These are phyloP conservation scores for Sceliomorpha sp. DNA, from an alignment of 2,888 invertebrate species.

Conservation along the genomic window DNA sequence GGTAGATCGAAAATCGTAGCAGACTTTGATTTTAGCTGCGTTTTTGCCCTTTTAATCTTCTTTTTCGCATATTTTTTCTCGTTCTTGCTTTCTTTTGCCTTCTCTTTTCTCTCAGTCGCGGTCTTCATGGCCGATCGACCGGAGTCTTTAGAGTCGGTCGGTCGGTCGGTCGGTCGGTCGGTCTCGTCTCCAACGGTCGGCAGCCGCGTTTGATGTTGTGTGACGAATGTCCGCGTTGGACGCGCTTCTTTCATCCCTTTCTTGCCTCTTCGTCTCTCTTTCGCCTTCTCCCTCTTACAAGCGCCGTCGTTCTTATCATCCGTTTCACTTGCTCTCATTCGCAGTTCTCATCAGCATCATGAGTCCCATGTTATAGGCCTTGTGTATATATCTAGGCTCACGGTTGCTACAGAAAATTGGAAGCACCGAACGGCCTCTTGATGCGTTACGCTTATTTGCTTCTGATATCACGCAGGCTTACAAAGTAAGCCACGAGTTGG, in stretches of 20 bases:
- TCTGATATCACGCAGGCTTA: constrained; percentile 35
- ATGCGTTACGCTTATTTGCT: constrained; percentile 54
- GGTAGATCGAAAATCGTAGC: constrained; percentile 45
- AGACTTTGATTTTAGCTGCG: constrained; percentile 46
- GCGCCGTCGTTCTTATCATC: constrained; percentile 3
- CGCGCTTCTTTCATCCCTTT: constrained; percentile 71
- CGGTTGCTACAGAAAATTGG: constrained; percentile 65
- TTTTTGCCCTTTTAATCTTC: constrained; percentile 54
- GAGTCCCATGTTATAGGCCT: constrained; percentile 41
- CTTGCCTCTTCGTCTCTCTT: constrained; percentile 40
- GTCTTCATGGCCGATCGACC: constrained; percentile 77
- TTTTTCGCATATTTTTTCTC: constrained; percentile 58
- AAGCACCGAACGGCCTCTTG: constrained; percentile 60
- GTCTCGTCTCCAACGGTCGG: constrained; percentile 76
- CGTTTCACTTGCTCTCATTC: constrained; percentile 47
- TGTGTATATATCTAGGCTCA: constrained; percentile 30
- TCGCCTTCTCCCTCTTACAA: constrained; percentile 33
- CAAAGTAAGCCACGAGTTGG: constrained; percentile 30
- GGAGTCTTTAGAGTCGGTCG: constrained; percentile 78
- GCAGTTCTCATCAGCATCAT: constrained; percentile 47
- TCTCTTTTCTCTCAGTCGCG: constrained; percentile 63
- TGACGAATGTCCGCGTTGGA: constrained; percentile 80
- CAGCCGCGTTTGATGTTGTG: constrained; percentile 79
- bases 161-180: too few species aligned
- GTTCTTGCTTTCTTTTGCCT: constrained; percentile 54